Evolutionary conservation across 2,888 invertebrate species (phyloP).

Genomic region (Hesperia comma): DNA sequence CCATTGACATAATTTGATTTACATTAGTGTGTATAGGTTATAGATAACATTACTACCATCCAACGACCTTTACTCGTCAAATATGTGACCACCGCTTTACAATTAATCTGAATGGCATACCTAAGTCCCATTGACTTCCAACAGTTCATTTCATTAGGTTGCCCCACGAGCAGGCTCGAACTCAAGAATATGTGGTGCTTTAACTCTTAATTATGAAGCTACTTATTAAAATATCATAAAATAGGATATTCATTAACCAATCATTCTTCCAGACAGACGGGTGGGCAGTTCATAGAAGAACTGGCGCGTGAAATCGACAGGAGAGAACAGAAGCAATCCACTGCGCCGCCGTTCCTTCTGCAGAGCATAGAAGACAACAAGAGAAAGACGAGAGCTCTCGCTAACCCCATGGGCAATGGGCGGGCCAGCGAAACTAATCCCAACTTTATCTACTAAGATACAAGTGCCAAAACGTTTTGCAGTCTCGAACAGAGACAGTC

Average conservation of each 20-base stretch:
- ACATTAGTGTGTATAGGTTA: too few species aligned
- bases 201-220: too few species aligned
- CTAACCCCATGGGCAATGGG: constrained; percentile 59
- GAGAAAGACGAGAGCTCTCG: constrained; percentile 55
- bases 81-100: too few species aligned
- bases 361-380: constrained; percentile 75
- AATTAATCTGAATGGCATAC: too few species aligned
- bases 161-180: too few species aligned
- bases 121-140: too few species aligned
- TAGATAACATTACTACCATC: too few species aligned
- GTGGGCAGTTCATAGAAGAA: constrained; percentile 78
- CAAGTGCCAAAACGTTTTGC: background rate
- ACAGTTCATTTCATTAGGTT: too few species aligned
- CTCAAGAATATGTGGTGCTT: too few species aligned
- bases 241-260: constrained; percentile 28
- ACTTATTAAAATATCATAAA: background rate
- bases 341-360: constrained; percentile 71
- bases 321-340: constrained; percentile 56
- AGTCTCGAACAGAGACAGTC: background rate
- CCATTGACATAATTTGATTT: too few species aligned
- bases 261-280: constrained; percentile 75
- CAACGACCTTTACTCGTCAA: too few species aligned
- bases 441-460: constrained; percentile 69
- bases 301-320: constrained; percentile 67
- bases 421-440: constrained; percentile 73